These are phyloP conservation scores for Torymus texanus DNA, from an alignment of 2,888 invertebrate genomes.

Conservation along the genomic window DNA sequence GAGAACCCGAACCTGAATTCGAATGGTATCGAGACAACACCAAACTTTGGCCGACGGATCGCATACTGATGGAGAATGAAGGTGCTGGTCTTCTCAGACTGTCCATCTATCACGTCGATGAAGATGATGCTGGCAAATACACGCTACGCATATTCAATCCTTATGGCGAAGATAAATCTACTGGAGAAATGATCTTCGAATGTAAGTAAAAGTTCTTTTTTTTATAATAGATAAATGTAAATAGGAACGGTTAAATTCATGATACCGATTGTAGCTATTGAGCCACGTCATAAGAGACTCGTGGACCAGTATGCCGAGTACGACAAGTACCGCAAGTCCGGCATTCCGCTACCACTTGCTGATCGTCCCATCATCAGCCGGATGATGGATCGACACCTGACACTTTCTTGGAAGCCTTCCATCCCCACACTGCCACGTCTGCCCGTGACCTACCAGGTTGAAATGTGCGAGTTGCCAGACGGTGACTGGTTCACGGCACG, in stretches of 20 bases:
- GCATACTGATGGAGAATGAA: conserved; percentile 89
- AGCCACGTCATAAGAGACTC: conserved; percentile 81
- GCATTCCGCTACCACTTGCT: conserved; percentile 90
- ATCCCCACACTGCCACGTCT: conserved; percentile 90
- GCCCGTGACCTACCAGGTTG: conserved; percentile 95
- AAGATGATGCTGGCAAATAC: conserved; percentile 90
- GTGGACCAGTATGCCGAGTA: conserved; percentile 89
- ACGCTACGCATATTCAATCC: conserved; percentile 88
- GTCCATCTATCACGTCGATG: conserved; percentile 85
- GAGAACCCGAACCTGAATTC: conserved; percentile 90
- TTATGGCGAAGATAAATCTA: conserved; percentile 88
- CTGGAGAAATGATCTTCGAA: conserved; percentile 87
- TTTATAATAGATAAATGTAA: no score
- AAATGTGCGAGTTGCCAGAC: conserved; percentile 94
- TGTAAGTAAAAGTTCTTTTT: conserved; percentile 76
- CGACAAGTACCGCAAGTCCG: conserved; percentile 88
- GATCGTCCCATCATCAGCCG: conserved; percentile 94
- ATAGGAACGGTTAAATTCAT: no score
- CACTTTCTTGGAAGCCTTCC: conserved; percentile 95
- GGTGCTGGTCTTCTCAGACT: conserved; percentile 89
- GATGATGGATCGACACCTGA: conserved; percentile 92
- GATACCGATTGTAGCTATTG: conserved; percentile 77
- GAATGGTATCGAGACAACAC: conserved; percentile 91
- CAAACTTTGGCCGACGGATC: conserved; percentile 87
- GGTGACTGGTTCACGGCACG: conserved; percentile 95